phyloP scores from a whole-genome alignment of 1,140 invertebrate genomes.

The Lithobius niger region DNA sequence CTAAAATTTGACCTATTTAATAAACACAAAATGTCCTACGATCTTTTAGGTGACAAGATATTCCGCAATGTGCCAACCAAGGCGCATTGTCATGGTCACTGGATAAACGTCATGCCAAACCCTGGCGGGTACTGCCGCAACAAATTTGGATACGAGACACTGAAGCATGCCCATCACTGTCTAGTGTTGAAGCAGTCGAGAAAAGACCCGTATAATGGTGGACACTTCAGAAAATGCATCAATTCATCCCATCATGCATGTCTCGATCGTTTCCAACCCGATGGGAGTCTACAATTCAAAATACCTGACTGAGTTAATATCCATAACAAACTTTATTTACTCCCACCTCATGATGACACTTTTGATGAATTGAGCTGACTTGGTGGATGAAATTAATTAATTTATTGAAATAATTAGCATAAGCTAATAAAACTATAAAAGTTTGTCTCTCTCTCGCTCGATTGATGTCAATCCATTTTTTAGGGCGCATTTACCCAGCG shows the following conservation, averaged over 20 bases:
- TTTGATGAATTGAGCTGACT: no score
- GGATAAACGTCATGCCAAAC: slow-evolving; percentile 22
- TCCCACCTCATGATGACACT: no score
- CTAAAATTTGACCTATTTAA: background rate
- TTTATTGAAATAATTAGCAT: no score
- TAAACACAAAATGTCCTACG: background rate
- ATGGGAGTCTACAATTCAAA: slow-evolving; percentile 9
- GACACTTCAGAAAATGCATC: slow-evolving; percentile 9
- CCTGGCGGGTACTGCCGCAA: slow-evolving; percentile 27
- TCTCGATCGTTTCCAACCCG: slow-evolving; percentile 1
- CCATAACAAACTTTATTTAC: no score
- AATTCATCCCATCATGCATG: slow-evolving; percentile 8
- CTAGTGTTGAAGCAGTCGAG: background rate
- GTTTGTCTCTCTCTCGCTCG: no score
- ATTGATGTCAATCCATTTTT: no score
- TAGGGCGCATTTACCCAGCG: no score
- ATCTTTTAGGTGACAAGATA: background rate
- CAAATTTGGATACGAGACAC: slow-evolving; percentile 21
- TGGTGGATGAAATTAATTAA: no score
- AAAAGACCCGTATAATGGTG: slow-evolving; percentile 2
- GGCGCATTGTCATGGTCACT: slow-evolving; percentile 19
- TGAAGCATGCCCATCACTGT: slow-evolving; percentile 19
- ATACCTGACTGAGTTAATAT: no score
- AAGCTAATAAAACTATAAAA: no score
- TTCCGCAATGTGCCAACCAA: slow-evolving; percentile 17